Percentiles rank a stretch among this genome's conserved stretches.
Conservation (phyloP, 2,113 vertebrate genomes). For the Ochotona princeps region DNA sequence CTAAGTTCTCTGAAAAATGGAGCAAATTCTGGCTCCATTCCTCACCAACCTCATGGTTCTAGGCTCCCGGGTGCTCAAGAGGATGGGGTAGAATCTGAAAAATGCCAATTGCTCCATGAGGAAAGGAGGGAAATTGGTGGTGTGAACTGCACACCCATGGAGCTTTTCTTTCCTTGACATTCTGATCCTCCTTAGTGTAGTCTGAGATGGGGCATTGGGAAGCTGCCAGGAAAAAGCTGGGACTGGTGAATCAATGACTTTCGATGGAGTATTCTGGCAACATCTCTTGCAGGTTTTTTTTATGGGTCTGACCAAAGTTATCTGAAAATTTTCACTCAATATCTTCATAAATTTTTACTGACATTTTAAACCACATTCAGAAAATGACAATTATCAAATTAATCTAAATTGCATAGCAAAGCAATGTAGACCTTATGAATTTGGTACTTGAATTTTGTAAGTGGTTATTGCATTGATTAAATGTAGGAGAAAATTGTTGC, state of each 20-base stretch:
- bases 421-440: background rate
- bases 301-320: background rate
- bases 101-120: background rate
- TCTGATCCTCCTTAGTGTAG: background rate
- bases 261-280: background rate
- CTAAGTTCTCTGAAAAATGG: background rate
- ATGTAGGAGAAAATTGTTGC: background rate
- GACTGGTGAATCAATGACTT: background rate
- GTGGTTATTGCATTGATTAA: background rate
- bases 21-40: background rate
- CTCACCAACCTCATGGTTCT: background rate
- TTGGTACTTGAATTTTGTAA: constrained; percentile 17
- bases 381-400: background rate
- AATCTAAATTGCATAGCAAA: background rate
- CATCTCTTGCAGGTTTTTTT: background rate
- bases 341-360: constrained; percentile 20
- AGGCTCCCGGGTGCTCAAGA: background rate
- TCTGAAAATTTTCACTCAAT: background rate
- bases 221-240: background rate
- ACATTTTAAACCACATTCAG: constrained; percentile 10
- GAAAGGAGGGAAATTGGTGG: background rate
- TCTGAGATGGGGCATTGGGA: background rate
- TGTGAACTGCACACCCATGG: background rate
- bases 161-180: background rate
- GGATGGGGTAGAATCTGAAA: background rate